phyloP scores from a whole-genome alignment of 2,797 vertebrate genomes.

The Gallinago solitaria region DNA sequence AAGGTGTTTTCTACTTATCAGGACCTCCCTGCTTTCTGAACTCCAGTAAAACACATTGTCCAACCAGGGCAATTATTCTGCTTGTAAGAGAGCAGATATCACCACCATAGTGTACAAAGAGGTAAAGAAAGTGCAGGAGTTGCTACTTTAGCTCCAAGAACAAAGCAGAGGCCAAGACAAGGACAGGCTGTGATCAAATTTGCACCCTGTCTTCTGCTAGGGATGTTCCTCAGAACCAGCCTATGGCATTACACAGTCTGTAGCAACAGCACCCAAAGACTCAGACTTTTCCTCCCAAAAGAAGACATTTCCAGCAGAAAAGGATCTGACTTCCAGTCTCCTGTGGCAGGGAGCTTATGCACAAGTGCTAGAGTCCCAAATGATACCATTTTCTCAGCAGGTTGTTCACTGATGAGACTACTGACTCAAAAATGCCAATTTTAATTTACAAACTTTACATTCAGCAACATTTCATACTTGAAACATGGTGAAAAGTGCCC shows the following conservation, averaged over 20 bases:
- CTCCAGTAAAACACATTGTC: background rate
- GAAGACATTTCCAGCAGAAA: background rate
- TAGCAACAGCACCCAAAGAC: background rate
- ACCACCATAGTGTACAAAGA: background rate
- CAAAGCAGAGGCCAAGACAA: background rate
- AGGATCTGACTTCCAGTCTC: background rate
- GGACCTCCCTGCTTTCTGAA: background rate
- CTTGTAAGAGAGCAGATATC: background rate
- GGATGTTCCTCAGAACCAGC: background rate
- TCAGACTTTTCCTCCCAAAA: background rate
- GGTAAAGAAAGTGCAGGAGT: background rate
- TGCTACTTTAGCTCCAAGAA: background rate
- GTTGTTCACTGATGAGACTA: background rate
- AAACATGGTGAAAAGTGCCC: constrained; percentile 10
- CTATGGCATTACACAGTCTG: background rate
- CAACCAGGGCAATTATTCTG: background rate
- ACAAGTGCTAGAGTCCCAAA: background rate
- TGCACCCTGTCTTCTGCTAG: background rate
- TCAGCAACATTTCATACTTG: constrained; percentile 28
- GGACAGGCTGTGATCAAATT: background rate
- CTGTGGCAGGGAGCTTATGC: background rate
- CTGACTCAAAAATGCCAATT: constrained; percentile 15
- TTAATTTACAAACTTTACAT: constrained; percentile 33
- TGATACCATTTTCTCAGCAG: background rate
- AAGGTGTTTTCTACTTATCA: background rate